Evolutionary conservation across 2,113 vertebrate species (phyloP).

Genomic region (Bagarius yarrelli): DNA sequence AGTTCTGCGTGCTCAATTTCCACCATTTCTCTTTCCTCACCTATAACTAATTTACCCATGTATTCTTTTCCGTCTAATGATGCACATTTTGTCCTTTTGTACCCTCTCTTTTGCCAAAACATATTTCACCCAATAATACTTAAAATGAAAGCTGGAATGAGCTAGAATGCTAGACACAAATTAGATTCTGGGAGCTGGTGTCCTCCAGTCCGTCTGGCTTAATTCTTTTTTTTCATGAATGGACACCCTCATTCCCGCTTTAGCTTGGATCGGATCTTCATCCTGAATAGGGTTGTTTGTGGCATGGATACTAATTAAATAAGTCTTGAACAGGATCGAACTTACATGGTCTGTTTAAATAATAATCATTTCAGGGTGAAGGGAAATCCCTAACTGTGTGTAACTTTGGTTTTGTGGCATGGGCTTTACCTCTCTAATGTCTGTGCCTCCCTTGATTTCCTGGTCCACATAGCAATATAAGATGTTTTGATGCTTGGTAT

Average conservation of each 20-base stretch:
- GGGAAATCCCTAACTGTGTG: constrained; percentile 18
- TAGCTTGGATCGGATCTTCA: constrained; percentile 19
- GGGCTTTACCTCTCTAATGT: constrained; percentile 38
- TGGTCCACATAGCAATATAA: not conserved
- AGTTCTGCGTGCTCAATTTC: no score
- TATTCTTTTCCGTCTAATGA: not conserved
- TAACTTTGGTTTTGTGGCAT: constrained; percentile 12
- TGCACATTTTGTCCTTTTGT: not conserved
- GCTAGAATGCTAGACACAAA: not conserved
- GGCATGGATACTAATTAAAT: constrained; percentile 44
- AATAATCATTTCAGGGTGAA: not conserved
- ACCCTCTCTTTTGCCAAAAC: not conserved
- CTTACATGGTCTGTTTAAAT: constrained; percentile 2
- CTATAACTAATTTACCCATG: not conserved
- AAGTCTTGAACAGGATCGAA: not conserved
- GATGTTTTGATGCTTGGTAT: not conserved
- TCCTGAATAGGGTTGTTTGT: constrained; percentile 20
- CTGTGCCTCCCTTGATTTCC: constrained; percentile 6
- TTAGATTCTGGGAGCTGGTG: not conserved
- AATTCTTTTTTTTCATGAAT: not conserved
- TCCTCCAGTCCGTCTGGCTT: not conserved
- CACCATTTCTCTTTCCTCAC: no score
- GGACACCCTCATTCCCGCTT: constrained; percentile 5
- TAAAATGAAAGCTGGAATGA: not conserved
- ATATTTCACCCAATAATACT: not conserved